These are phyloP conservation scores for Acrocyrtus sp. DNA, from an alignment of 2,888 invertebrate species.

Conservation along the genomic window DNA sequence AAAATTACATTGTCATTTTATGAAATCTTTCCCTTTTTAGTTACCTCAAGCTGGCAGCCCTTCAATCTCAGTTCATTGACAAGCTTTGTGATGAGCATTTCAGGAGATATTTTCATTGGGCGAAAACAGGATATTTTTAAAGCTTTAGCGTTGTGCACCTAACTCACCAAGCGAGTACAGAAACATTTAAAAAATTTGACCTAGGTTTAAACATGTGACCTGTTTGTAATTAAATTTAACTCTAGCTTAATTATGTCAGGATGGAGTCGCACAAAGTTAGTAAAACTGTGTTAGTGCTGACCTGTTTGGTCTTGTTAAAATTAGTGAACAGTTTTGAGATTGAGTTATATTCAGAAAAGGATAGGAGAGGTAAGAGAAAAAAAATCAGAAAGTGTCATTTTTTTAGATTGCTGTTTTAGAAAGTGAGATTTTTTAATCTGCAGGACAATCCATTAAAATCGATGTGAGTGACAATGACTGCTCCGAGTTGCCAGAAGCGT, in stretches of 20 bases:
- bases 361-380: constrained; percentile 50
- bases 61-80: constrained; percentile 28
- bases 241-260: constrained; percentile 16
- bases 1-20: not conserved
- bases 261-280: constrained; percentile 33
- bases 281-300: constrained; percentile 18
- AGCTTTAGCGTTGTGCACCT: not conserved
- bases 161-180: not conserved
- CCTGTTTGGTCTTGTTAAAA: constrained; percentile 14
- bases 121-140: not conserved
- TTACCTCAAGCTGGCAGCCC: not conserved
- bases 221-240: too few relatives aligned
- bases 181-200: too few relatives aligned
- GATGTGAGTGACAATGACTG: constrained; percentile 56
- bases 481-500: constrained; percentile 44
- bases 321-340: constrained; percentile 33
- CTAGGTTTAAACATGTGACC: constrained; percentile 32
- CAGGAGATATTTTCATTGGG: constrained; percentile 7
- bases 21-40: not conserved
- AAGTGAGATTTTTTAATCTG: not conserved
- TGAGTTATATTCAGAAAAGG: constrained; percentile 51
- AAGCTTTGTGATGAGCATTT: constrained; percentile 26
- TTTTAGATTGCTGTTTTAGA: not conserved
- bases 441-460: constrained; percentile 49
- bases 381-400: too few relatives aligned